These are phyloP conservation scores for Andrena camellia DNA, from an alignment of 2,888 invertebrate species.

Conservation along the genomic window DNA sequence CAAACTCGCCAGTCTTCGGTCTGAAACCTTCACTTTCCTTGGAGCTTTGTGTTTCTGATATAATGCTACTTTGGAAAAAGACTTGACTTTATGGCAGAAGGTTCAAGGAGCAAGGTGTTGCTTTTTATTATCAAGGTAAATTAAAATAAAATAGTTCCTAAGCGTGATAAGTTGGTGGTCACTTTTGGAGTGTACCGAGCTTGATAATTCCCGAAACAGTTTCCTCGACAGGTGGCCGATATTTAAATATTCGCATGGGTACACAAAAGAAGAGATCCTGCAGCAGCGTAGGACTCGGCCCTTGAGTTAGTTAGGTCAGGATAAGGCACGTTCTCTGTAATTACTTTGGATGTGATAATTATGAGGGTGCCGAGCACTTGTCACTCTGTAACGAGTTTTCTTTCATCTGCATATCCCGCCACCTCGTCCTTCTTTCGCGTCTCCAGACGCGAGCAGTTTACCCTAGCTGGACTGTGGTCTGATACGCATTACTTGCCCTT, in stretches of 20 bases:
- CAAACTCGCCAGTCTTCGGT: background rate
- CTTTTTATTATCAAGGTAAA: background rate
- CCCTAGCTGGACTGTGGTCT: conserved; percentile 37
- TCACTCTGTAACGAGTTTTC: conserved; percentile 75
- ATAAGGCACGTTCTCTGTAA: conserved; percentile 76
- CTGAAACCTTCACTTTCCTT: background rate
- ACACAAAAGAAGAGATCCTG: conserved; percentile 59
- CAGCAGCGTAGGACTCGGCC: conserved; percentile 52
- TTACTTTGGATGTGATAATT: conserved; percentile 76
- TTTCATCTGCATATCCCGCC: conserved; percentile 72
- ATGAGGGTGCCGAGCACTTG: conserved; percentile 73
- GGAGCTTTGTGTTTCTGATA: background rate
- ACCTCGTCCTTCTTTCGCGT: conserved; percentile 50
- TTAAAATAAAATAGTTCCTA: background rate
- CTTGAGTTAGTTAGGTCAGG: conserved; percentile 70
- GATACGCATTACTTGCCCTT: conserved; percentile 61
- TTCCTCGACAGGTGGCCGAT: conserved; percentile 31
- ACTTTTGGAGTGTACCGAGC: background rate
- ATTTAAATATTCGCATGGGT: conserved; percentile 58
- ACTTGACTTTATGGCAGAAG: background rate
- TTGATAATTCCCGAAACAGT: conserved; percentile 27
- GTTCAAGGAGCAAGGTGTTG: background rate
- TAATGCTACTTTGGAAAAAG: background rate
- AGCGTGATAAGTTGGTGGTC: background rate
- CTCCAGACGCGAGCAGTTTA: conserved; percentile 68